phyloP scores from a whole-genome alignment of 2,888 invertebrate genomes.

The Sphaerophoria taeniata region DNA sequence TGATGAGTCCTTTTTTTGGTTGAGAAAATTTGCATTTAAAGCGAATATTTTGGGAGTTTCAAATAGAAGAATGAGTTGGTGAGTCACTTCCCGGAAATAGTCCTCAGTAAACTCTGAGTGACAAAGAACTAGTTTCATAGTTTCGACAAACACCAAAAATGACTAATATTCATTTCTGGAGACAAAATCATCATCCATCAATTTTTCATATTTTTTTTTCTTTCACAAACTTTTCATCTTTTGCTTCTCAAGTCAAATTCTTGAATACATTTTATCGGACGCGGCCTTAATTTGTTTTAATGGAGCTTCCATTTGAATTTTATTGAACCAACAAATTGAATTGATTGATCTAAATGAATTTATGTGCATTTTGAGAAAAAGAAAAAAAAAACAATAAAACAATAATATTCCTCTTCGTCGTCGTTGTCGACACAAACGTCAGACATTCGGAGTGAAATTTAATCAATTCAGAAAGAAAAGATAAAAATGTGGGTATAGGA shows the following conservation, averaged over 20 bases:
- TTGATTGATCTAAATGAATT: slow-evolving; percentile 83
- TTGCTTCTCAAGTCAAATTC: no score
- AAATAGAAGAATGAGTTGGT: neutral
- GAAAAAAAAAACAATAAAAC: slow-evolving; percentile 26
- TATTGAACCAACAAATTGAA: slow-evolving; percentile 83
- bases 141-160: no score
- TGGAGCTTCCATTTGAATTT: slow-evolving; percentile 82
- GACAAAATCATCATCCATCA: no score
- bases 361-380: slow-evolving; percentile 78
- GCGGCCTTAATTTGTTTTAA: slow-evolving; percentile 83
- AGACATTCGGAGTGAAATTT: slow-evolving; percentile 47
- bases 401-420: slow-evolving; percentile 25
- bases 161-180: no score
- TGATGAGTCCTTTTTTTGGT: slow-evolving; percentile 8
- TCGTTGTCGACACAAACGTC: slow-evolving; percentile 1
- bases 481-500: slow-evolving; percentile 24
- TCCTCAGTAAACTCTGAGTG: no score
- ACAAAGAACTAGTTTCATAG: no score
- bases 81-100: no score
- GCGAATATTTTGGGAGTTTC: neutral
- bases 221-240: no score
- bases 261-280: slow-evolving; percentile 75
- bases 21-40: neutral
- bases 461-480: slow-evolving; percentile 54
- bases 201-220: no score